These are phyloP conservation scores for Enteromius fasciolatus DNA, from an alignment of 2,797 vertebrate species.

Conservation along the genomic window DNA sequence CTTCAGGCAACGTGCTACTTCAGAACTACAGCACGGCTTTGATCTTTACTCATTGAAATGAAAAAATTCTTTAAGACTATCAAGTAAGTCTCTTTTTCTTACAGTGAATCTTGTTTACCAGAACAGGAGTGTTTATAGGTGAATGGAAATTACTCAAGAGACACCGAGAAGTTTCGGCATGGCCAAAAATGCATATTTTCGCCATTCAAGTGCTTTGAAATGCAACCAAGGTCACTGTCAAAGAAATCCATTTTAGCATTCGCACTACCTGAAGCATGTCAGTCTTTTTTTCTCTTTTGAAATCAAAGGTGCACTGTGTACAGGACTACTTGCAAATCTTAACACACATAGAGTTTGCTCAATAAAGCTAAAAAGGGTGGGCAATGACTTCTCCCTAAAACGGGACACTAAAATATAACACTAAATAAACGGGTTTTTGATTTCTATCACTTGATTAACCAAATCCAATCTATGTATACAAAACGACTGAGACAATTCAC, in stretches of 20 bases:
- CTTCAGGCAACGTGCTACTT: conserved; percentile 78
- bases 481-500: neutral
- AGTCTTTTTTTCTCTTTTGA: conserved; percentile 18
- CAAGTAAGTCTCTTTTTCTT: conserved; percentile 76
- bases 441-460: neutral
- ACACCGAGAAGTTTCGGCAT: conserved; percentile 73
- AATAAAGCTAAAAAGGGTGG: conserved; percentile 2
- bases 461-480: neutral
- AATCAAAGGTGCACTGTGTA: conserved; percentile 20
- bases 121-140: conserved; percentile 79
- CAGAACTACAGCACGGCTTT: conserved; percentile 78
- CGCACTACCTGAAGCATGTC: conserved; percentile 51
- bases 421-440: neutral
- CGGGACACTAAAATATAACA: neutral
- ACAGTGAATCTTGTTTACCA: conserved; percentile 79
- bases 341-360: conserved; percentile 21
- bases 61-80: conserved; percentile 83
- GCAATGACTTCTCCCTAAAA: neutral
- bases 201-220: conserved; percentile 76
- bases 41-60: conserved; percentile 79
- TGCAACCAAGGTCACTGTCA: conserved; percentile 76
- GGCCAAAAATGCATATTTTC: conserved; percentile 75
- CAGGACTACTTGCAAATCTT: conserved; percentile 1
- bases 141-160: conserved; percentile 80
- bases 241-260: conserved; percentile 73